Conservation (phyloP, 2,113 vertebrate genomes). For the Neopipo cinnamomea region DNA sequence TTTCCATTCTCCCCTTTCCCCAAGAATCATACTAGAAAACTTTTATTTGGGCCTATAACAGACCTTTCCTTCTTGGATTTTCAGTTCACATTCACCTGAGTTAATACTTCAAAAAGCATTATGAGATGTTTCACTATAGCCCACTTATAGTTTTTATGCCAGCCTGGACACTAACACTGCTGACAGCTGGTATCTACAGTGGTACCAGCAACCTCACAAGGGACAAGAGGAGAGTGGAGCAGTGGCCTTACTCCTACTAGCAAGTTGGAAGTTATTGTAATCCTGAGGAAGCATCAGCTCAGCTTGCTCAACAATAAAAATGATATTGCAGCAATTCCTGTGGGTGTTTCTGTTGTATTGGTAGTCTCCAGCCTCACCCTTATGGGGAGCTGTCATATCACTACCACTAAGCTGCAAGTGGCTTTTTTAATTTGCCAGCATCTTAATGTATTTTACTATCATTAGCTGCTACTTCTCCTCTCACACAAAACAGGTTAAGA, state of each 20-base stretch:
- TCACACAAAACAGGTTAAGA: conserved; percentile 65
- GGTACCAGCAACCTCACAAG: neutral
- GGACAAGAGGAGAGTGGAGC: neutral
- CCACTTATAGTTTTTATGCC: neutral
- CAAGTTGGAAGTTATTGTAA: neutral
- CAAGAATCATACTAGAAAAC: neutral
- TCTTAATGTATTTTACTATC: conserved; percentile 65
- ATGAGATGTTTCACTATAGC: neutral
- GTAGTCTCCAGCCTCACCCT: neutral
- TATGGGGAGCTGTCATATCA: neutral
- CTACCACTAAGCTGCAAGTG: neutral
- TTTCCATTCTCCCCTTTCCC: neutral
- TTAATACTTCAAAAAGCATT: neutral
- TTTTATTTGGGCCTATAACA: neutral
- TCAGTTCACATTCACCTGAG: neutral
- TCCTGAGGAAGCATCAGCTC: neutral
- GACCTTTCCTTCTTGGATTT: neutral
- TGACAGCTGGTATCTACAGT: neutral
- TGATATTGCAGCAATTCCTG: neutral
- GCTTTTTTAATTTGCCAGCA: conserved; percentile 47
- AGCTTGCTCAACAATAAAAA: neutral
- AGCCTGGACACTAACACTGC: neutral
- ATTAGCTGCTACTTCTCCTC: conserved; percentile 60
- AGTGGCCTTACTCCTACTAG: neutral
- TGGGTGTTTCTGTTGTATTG: neutral